Evolutionary conservation across 2,888 invertebrate species (phyloP), one percentile per base, ranked within the genome.

Genomic region (Silvanus unidentatus): DNA sequence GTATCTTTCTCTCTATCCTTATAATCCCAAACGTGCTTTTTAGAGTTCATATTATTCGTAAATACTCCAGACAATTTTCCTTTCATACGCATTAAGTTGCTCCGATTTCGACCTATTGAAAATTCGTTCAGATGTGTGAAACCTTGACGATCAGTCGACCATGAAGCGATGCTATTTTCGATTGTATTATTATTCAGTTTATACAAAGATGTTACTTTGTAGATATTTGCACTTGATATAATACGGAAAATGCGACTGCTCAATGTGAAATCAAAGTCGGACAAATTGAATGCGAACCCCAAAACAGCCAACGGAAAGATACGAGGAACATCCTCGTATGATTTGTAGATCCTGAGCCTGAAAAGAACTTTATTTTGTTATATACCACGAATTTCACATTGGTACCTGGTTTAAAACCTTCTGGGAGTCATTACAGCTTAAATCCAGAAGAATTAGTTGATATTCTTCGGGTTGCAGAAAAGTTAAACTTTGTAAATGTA

Each of bases 21-120:
- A 50, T 70, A 73, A 62, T 75, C 75, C 39, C 65, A 66, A 39
- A 75, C 53, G 57, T 75, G 75, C 50, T 73, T 64, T 14, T 70
- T 42, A 1, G 73, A 68, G 35, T 72, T 66, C 1, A 63, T 60
- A 54, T 72, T 60, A 2, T 22, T n/a, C n/a, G 68, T 66, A 37
- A 73, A 47, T n/a, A 69, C 68, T 40, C 59, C 56, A 5, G 64
- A 63, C 5, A 63, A 53, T 14, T 54, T 62, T 6, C 69, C 34
- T n/a, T 43, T 41, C 10, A 53, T 43, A 16, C 64, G 62, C 47
- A 59, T 57, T 14, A 70, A 22, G 8, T 22, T 22, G 22, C 4
- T 5, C 3, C 22, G 22, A 22, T 22, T 22, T 22, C 8, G 22
- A 5, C 3, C 8, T 3, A 8, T 22, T 3, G 22, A 22, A 22